Base-by-base conservation (phyloP, 2,797 vertebrate species). In the Zonotrichia albicollis region DNA sequence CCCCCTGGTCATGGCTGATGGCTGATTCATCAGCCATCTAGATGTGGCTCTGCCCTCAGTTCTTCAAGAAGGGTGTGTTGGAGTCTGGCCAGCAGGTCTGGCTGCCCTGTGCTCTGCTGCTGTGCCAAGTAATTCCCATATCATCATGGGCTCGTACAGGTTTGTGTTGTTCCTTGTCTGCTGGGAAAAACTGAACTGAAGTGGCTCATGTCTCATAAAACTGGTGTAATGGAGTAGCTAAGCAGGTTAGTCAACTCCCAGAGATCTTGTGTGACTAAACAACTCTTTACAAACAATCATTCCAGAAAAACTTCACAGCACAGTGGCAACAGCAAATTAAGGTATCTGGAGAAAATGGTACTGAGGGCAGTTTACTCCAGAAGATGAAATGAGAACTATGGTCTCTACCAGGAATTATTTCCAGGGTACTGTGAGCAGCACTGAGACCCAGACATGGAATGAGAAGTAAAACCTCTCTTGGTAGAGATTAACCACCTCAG, bases 81-180 rank as follows among this genome's bases (percentile, higher is more conserved):
- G 66, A 84, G 9, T 61, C 70, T 57, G 38, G 15, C 23, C 65
- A 45, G 34, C 34, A 50, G 38, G 9, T 58, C 57, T 74, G 73
- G 34, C 45, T 86, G 46, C 34, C 38, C 57, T 45, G 40, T 29
- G 36, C 1, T 1, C 36, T 66, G n/a, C 66, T 84, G 20, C 40
- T 54, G 20, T 48, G 29, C 43, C 50, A 51, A 6, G 5, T 36
- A 45, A 88, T 51, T 68, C 70, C 32, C 26, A 3, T 20, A 26
- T 51, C 17, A 16, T 66, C 30, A 9, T 0, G 2, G 46, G 11
- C 25, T 65, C 4, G 0, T 27, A 57, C 13, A 43, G 5, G 16
- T 13, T 48, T 76, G 5, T 4, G 40, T 22, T 84, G 11, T 27
- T 79, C 34, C 38, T 57, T n/a, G 17, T 40, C 42, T 65, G 19